Evolutionary conservation across 2,113 vertebrate genomes (phyloP).

Genomic region (Heteronetta atricapilla): DNA sequence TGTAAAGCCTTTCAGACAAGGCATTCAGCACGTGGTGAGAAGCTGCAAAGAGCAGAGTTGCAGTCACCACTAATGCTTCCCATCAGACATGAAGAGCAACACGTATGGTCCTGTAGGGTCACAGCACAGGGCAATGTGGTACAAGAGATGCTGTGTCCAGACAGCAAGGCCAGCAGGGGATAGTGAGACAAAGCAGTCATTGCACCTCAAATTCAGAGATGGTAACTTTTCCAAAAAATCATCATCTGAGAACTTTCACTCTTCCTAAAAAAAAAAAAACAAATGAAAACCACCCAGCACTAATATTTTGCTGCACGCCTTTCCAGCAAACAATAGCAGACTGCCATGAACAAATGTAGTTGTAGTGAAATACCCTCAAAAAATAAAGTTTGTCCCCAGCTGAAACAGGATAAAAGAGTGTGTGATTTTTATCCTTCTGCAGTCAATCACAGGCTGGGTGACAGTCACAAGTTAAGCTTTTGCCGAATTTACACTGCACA

Average conservation of each 20-base stretch:
- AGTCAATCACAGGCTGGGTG: background rate
- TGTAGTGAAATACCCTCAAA: background rate
- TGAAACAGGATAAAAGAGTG: background rate
- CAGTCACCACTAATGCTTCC: too few relatives aligned
- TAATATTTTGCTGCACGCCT: background rate
- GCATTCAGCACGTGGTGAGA: background rate
- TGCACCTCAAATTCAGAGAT: background rate
- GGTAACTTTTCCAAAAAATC: background rate
- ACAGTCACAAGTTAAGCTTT: background rate
- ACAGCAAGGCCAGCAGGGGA: background rate
- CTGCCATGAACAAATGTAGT: background rate
- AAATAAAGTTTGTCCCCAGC: too few relatives aligned
- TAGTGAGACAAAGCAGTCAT: background rate
- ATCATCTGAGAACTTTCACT: background rate
- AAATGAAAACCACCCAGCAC: background rate
- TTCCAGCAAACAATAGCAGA: background rate
- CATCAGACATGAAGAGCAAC: background rate
- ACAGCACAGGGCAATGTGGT: background rate
- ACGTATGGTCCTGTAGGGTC: fast-evolving
- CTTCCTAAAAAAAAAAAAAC: background rate
- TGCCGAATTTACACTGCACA: background rate
- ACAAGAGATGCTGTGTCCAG: fast-evolving
- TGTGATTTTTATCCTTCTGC: background rate
- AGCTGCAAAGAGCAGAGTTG: background rate
- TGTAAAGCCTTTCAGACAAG: background rate